A percentile compares a stretch with the other conserved stretches of the same genome.
Evolutionary conservation across 2,888 invertebrate genomes (phyloP).

Genomic region (Alloplasta piceator): DNA sequence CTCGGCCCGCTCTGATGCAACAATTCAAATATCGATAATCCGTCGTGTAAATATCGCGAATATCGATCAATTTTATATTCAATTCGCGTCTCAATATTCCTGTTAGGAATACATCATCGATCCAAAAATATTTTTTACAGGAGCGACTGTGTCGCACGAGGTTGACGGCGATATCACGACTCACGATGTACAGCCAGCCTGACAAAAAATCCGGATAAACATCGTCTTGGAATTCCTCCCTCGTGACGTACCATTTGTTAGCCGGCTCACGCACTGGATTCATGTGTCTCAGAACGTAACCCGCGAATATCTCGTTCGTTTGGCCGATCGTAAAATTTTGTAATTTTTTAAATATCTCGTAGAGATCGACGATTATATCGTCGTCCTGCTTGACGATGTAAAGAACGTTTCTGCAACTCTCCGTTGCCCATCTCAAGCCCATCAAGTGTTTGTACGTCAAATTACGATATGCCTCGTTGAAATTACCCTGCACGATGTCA

Average conservation of each 20-base stretch:
- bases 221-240: constrained; percentile 86
- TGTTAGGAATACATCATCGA: constrained; percentile 94
- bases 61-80: constrained; percentile 85
- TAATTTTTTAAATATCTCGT: constrained; percentile 83
- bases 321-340: neutral
- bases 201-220: constrained; percentile 91
- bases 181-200: constrained; percentile 93
- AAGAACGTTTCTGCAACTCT: constrained; percentile 86
- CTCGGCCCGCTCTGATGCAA: constrained; percentile 86
- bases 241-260: constrained; percentile 93
- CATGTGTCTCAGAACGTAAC: constrained; percentile 88
- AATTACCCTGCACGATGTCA: constrained; percentile 91
- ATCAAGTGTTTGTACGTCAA: constrained; percentile 93
- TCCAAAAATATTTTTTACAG: constrained; percentile 92
- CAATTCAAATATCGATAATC: constrained; percentile 90
- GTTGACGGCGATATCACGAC: constrained; percentile 86
- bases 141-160: constrained; percentile 85
- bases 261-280: constrained; percentile 87
- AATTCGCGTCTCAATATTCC: constrained; percentile 88
- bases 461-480: constrained; percentile 91
- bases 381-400: constrained; percentile 93
- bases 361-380: constrained; percentile 90
- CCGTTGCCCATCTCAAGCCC: constrained; percentile 90
- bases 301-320: constrained; percentile 75
- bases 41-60: constrained; percentile 87